Evolutionary conservation across 2,797 vertebrate species (phyloP), one percentile per base, ranked within the genome.

Genomic region (Diglossa cyanea): DNA sequence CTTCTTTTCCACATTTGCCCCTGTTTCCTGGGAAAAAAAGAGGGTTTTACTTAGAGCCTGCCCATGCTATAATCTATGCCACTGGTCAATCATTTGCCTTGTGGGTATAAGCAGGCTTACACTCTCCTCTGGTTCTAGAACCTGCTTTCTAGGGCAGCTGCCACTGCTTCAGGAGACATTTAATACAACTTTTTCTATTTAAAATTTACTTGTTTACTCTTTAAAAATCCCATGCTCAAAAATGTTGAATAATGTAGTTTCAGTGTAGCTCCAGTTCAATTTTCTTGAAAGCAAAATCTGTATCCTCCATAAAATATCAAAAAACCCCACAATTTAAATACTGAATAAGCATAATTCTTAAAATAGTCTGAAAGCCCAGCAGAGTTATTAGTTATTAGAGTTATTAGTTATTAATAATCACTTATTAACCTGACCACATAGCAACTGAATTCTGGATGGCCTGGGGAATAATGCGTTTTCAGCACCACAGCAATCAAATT

Each of bases 271-370:
- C 13, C 2, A 7, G 30, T 60, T 86, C 35, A 51, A 8, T 45
- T 70, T 85, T 66, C 28, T 53, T 60, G 25, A 66, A 85, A 65
- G 20, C 21, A 62, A 73, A 79, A 20, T 26, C 18, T 44, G 12
- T 40, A 7, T 23, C 14, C 24, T 71, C 54, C 30, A 26, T 20
- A 26, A 5, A 53, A 67, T 11, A 68, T 1, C 11, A 57, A 73
- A 55, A 37, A 3, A 0, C 2, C 11, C 12, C 0, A 0, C 2
- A 12, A 60, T 53, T 48, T 70, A 77, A 76, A 77, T 37, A 62
- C 6, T 6, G 17, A 61, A 73, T 62, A 80, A 40, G 4, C 12
- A 18, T 31, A 3, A 48, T 48, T 72, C 39, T 83, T 75, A 51
- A 75, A 66, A 68, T 37, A 48, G 10, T 35, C 67, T 61, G 35